Evolutionary conservation across 1,140 invertebrate genomes (phyloP), one percentile per base, ranked within the genome.

Genomic region (Tetragonula clypearis): DNA sequence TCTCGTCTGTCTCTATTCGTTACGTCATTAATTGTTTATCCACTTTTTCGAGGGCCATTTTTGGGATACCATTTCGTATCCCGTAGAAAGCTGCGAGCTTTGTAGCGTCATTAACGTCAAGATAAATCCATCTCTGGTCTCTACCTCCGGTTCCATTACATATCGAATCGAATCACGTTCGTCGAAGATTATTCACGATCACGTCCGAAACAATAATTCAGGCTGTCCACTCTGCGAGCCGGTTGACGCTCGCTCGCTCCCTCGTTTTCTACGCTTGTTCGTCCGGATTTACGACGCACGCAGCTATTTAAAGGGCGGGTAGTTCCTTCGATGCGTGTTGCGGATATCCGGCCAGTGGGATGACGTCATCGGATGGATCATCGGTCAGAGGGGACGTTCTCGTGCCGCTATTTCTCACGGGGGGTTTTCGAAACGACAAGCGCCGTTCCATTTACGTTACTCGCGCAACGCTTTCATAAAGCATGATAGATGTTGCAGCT

Each of bases 371-470:
- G 30, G n/a, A n/a, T 80, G 84, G 89, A 89, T 90, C 82, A 90
- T 88, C 86, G 90, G 71, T 53, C 84, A 81, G 15, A n/a, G 79
- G 41, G 60, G 79, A 81, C 85, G 87, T 89, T 91, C 41, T 88
- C 80, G 76, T 77, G 65, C 41, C 77, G 23, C 85, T 85, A 92
- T 92, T 92, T 92, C 87, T 91, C 82, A 91, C 62, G n/a, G 83
- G 86, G 79, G 35, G 30, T 30, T 79, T 76, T 87, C 72, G 74
- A 83, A 88, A 89, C 85, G 86, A 75, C 86, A 82, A 75, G 82
- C 84, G 74, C 87, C 86, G 78, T 91, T 88, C 89, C 90, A 93
- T 92, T 92, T 93, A 86, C 90, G 90, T 91, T 84, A 30, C 1
- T 92, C 88, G 90, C 92, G 91, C 88, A 30, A 60, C 17, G 55